Evolutionary conservation across 53 echinoderm and acorn worm genomes (phyloP).

Genomic region (Antedon mediterranea): DNA sequence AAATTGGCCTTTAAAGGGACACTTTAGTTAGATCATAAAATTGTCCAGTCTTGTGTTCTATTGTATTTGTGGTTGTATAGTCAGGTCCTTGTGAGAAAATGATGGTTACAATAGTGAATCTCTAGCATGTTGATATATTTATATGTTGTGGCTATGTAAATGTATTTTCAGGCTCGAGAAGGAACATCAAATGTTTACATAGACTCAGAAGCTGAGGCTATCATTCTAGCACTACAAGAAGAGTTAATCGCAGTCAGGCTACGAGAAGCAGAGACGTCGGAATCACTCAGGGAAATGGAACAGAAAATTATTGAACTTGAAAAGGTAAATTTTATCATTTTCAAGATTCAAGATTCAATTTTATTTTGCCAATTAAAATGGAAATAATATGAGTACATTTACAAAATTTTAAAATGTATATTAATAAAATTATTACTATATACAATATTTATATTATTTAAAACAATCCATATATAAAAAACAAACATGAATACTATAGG

Average conservation of each 20-base stretch:
- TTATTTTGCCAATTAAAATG: too few species aligned
- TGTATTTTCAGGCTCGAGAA: slow-evolving; percentile 47
- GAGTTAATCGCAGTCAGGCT: slow-evolving; percentile 76
- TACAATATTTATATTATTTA: too few species aligned
- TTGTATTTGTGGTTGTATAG: too few species aligned
- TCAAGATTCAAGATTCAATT: too few species aligned
- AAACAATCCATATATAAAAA: too few species aligned
- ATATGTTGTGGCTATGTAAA: not conserved
- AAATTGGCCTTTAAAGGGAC: too few species aligned
- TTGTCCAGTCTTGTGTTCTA: too few species aligned
- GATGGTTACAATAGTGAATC: not conserved
- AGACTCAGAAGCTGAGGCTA: slow-evolving; percentile 69
- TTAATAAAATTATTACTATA: too few species aligned
- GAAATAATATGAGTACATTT: too few species aligned
- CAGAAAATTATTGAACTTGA: slow-evolving; percentile 68
- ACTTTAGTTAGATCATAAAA: too few species aligned
- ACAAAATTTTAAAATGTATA: too few species aligned
- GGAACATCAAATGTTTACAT: slow-evolving; percentile 31
- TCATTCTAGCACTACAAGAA: slow-evolving; percentile 89
- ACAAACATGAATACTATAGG: too few species aligned
- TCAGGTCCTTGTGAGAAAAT: not conserved
- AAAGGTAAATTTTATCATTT: slow-evolving; percentile 31
- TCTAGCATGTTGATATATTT: not conserved
- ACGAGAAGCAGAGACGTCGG: slow-evolving; percentile 82
- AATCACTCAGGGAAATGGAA: slow-evolving; percentile 59